Base-by-base conservation (phyloP, 2,797 vertebrate genomes). In the Cheirogaleus major region DNA sequence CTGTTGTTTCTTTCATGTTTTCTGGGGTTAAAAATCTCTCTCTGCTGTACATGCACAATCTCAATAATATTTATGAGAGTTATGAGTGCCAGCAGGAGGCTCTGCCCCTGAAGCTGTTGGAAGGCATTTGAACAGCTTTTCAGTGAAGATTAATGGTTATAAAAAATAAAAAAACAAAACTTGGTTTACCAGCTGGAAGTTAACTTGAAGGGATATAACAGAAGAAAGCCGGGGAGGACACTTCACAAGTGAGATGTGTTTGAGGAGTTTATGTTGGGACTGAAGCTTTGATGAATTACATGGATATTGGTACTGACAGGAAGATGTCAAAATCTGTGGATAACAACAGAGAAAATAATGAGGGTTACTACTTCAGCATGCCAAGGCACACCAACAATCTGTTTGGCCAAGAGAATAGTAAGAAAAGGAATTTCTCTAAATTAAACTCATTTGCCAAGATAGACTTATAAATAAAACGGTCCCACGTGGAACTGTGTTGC, bases 41-140 rank as follows among this genome's bases (percentile, higher is more conserved):
- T 93, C 93, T 88, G 67, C 94, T 86, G 76, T 96, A 90, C 61
- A 13, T 38, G 38, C 45, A 86, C 76, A 96, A 95, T 90, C 86
- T 91, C 89, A 93, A 81, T 94, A 96, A 96, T 96, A 95, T 97
- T 98, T 97, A 97, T 95, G 86, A 92, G 87, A 93, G 67, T 91
- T 97, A 89, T 13, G 55, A 86, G 67, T n/a, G 75, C 89, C 82
- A 94, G 91, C 80, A 95, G 93, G 91, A 96, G 67, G 38, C 45
- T 97, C 59, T 98, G 96, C 67, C 80, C 88, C 89, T 94, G 91
- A 96, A 97, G 91, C 96, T 88, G 87, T 96, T 96, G 86, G 86
- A 96, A 95, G 59, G 75, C 91, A 96, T 93, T 97, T 95, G 93
- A 97, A 97, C 83, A 97, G 97, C 88, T 96, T 97, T 97, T 96